Evolutionary conservation across 2,113 vertebrate genomes (phyloP).

Genomic region (Rallus limicola): DNA sequence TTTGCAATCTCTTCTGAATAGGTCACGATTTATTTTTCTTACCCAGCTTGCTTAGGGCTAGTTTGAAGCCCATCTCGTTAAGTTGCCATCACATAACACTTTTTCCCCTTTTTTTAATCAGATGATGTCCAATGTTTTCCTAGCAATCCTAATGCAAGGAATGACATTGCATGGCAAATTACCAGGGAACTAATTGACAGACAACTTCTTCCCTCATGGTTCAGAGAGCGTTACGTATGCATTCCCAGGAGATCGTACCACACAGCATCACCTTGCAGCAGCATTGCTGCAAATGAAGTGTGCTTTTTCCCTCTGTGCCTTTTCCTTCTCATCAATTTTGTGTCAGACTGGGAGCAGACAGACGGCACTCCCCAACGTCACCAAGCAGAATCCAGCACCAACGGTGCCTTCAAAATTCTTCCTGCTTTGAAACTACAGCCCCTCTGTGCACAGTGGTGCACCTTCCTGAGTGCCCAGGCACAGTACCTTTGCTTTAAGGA

Average conservation of each 20-base stretch:
- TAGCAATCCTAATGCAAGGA: not conserved
- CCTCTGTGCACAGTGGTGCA: not conserved
- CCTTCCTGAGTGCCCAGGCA: not conserved
- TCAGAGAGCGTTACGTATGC: not conserved
- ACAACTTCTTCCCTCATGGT: not conserved
- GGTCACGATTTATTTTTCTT: not conserved
- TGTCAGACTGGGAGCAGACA: not conserved
- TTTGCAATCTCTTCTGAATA: not conserved
- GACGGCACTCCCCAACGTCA: rapidly evolving
- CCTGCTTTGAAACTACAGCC: not conserved
- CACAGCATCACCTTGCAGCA: not conserved
- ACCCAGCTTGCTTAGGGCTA: not conserved
- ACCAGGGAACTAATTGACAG: not conserved
- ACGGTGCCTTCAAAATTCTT: not conserved
- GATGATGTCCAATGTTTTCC: not conserved
- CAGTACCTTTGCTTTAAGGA: not conserved
- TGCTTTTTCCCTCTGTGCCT: not conserved
- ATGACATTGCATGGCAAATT: not conserved
- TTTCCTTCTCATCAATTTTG: not conserved
- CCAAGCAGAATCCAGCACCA: not conserved
- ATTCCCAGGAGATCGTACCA: not conserved
- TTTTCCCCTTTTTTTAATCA: not conserved
- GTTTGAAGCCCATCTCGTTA: not conserved
- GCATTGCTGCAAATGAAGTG: not conserved
- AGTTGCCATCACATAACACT: not conserved